Percentiles rank a stretch among this genome's conserved stretches.
Evolutionary conservation across 37 sponge, comb jelly and placozoan species (phyloP).

Genomic region (Spongilla lacustris): DNA sequence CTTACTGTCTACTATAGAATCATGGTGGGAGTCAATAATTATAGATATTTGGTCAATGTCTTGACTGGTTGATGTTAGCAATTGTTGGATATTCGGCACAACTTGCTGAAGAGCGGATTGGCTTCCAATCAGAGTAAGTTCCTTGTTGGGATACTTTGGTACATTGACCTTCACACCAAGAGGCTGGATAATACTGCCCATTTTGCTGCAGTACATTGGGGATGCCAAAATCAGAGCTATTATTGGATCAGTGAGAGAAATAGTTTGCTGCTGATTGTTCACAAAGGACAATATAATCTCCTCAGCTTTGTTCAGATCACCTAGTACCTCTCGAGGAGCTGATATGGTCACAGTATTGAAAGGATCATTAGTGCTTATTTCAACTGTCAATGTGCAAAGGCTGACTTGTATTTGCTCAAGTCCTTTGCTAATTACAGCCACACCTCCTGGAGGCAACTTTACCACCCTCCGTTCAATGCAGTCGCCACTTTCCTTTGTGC

Average conservation of each 20-base stretch:
- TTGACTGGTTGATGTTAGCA: constrained; percentile 13
- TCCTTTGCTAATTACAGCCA: constrained; percentile 7
- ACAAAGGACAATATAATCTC: constrained; percentile 29
- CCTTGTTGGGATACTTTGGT: constrained; percentile 19
- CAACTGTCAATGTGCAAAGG: background rate
- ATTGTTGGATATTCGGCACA: background rate
- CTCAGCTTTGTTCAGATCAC: constrained; percentile 37
- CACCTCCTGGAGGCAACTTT: background rate
- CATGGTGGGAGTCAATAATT: background rate
- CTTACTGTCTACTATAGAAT: constrained; percentile 9
- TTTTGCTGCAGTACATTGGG: no score
- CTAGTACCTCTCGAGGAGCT: constrained; percentile 6
- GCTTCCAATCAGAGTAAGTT: constrained; percentile 27
- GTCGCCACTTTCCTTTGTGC: constrained; percentile 13
- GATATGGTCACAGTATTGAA: constrained; percentile 17
- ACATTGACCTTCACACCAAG: constrained; percentile 18
- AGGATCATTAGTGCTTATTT: background rate
- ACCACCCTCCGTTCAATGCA: constrained; percentile 4
- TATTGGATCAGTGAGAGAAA: constrained; percentile 31
- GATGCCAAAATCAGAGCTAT: constrained; percentile 22
- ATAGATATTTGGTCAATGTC: constrained; percentile 15
- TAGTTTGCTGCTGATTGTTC: constrained; percentile 4
- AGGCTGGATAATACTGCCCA: background rate
- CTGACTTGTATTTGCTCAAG: constrained; percentile 6
- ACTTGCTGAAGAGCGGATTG: constrained; percentile 19